Percentiles rank a stretch among this genome's conserved stretches.
phyloP scores from a whole-genome alignment of 2,113 vertebrate genomes.

The Atractosteus spatula region DNA sequence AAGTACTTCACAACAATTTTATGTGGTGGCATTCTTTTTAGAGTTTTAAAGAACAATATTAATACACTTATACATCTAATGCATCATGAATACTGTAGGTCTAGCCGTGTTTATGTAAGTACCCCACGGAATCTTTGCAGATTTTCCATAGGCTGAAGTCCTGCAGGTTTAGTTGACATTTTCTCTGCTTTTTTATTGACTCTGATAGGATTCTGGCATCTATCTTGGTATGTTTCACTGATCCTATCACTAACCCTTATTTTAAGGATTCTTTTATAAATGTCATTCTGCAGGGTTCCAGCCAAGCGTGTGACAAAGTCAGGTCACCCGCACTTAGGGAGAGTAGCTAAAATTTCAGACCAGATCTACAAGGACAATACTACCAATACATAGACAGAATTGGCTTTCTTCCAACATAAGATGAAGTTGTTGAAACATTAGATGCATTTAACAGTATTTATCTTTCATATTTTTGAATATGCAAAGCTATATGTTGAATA shows the following conservation, averaged over 20 bases:
- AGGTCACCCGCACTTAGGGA: slow-evolving; percentile 3
- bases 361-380: neutral
- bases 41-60: neutral
- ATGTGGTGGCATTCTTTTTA: neutral
- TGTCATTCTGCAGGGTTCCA: slow-evolving; percentile 28
- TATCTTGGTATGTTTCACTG: neutral
- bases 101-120: neutral
- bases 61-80: neutral
- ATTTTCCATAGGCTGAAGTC: slow-evolving; percentile 8
- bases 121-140: neutral
- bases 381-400: neutral
- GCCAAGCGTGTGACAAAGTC: slow-evolving; percentile 22
- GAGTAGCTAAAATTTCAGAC: slow-evolving; percentile 6
- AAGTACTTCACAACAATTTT: slow-evolving; percentile 14
- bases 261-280: slow-evolving; percentile 30
- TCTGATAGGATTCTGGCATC: slow-evolving; percentile 1
- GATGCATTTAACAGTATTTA: too few species aligned
- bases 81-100: neutral
- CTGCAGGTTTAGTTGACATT: slow-evolving; percentile 34
- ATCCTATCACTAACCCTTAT: slow-evolving; percentile 19
- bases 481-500: too few species aligned
- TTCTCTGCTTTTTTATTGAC: slow-evolving; percentile 4
- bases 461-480: too few species aligned
- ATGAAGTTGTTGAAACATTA: too few species aligned
- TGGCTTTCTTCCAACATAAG: too few species aligned